Base-by-base conservation (phyloP, 2,113 vertebrate genomes). In the Ceyx margarethae region DNA sequence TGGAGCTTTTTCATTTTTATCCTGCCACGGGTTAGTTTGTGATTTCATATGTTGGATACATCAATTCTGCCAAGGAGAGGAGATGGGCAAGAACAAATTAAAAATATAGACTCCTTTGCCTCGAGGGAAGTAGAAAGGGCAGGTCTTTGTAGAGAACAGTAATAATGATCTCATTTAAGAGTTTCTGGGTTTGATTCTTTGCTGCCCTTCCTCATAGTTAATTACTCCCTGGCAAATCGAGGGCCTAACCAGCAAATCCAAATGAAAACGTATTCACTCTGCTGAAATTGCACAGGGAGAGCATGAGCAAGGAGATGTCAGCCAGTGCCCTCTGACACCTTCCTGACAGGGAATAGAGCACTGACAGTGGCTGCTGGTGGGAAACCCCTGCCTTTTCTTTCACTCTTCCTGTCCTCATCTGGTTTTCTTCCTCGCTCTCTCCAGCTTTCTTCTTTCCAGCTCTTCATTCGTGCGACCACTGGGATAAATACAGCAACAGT, bases 21-120 rank as follows among this genome's bases (percentile, higher is more conserved):
- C 96, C 97, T 48, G 97, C 97, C 97, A 97, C 76, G 96, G 96
- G 96, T 97, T 96, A 97, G 97, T 96, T 94, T 97, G 97, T 95
- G 96, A 96, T 96, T 97, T 97, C 87, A 74, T 96, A 93, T 95
- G 97, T 97, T 97, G 96, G 91, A 94, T 93, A 91, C 96, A 90
- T 97, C 96, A 96, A 94, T 96, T 96, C 93, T 92, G 87, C 94
- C 94, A 93, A 96, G 95, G 89, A 95, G 85, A 94, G 96, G 51
- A 88, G 88, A 85, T 50, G 81, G 93, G 91, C 60, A 82, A 76
- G 93, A 94, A 91, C 94, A 94, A 95, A 94, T 95, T 94, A 90
- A 89, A 95, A 93, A 91, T 93, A 96, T 85, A 90, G 74, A 73
- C 80, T 88, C 42, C 85, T 85, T 89, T 89, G 91, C 88, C 78